These are phyloP conservation scores for Selenia dentaria DNA, from an alignment of 2,888 invertebrate genomes.

Conservation along the genomic window DNA sequence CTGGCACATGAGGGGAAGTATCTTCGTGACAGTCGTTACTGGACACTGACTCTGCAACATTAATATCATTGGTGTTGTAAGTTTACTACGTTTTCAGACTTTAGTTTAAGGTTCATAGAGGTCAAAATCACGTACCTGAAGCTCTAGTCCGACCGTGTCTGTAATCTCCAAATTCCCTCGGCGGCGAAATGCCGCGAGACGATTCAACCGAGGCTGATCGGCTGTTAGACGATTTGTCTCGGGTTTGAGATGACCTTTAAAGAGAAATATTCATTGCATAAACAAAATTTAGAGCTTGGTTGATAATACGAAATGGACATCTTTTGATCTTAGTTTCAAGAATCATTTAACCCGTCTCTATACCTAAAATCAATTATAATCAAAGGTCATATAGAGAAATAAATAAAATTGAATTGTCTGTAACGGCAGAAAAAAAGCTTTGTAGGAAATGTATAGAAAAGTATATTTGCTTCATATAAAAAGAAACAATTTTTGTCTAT, in stretches of 20 bases:
- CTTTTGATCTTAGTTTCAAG: no score
- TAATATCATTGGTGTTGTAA: neutral
- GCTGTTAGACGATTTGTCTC: conserved; percentile 88
- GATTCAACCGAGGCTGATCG: conserved; percentile 80
- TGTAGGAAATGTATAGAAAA: no score
- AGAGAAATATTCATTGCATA: conserved; percentile 13
- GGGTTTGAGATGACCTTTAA: conserved; percentile 83
- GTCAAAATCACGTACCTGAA: conserved; percentile 70
- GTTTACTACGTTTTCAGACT: neutral
- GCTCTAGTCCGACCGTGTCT: conserved; percentile 60
- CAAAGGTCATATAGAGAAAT: no score
- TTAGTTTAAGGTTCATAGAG: no score
- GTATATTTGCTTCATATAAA: no score
- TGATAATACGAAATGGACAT: no score
- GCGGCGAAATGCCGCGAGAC: conserved; percentile 70
- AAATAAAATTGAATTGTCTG: no score
- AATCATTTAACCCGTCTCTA: no score
- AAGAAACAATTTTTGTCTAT: no score
- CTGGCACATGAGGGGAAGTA: conserved; percentile 68
- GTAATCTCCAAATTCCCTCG: conserved; percentile 70
- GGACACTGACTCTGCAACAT: conserved; percentile 67
- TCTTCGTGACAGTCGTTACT: conserved; percentile 76
- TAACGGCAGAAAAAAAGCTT: no score
- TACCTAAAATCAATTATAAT: no score
- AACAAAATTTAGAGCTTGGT: no score